Percentiles rank a stretch among this genome's conserved stretches.
Evolutionary conservation across 2,888 invertebrate species (phyloP).

Genomic region (Rhagophthalmus giganteus): DNA sequence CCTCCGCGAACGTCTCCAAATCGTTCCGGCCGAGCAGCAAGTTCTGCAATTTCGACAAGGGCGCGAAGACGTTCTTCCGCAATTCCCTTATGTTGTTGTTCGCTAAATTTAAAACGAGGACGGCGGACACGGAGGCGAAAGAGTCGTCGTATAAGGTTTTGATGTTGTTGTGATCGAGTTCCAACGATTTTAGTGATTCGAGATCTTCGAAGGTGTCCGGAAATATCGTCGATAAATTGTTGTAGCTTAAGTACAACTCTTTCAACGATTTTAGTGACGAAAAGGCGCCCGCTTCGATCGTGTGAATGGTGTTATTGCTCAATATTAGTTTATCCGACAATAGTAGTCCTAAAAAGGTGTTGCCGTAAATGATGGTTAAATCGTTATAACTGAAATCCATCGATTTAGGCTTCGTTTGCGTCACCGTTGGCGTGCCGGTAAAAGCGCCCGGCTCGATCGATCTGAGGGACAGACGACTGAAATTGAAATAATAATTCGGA

Average conservation of each 20-base stretch:
- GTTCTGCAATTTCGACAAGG: not conserved
- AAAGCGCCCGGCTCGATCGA: slow-evolving; percentile 1
- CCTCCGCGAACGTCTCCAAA: not conserved
- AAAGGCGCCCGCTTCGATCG: not conserved
- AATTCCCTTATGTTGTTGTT: not conserved
- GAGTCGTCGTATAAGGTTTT: not conserved
- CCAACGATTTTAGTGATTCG: not conserved
- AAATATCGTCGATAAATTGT: not conserved
- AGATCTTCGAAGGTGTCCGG: slow-evolving; percentile 1
- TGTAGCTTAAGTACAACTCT: not conserved
- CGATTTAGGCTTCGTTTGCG: too few relatives aligned
- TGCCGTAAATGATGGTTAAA: not conserved
- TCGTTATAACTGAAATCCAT: not conserved
- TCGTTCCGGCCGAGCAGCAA: not conserved
- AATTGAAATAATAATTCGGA: too few relatives aligned
- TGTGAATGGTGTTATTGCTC: not conserved
- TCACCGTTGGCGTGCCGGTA: too few relatives aligned
- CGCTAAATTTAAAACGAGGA: not conserved
- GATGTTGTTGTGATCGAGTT: not conserved
- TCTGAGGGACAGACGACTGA: not conserved
- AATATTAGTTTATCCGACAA: not conserved
- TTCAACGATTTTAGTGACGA: not conserved
- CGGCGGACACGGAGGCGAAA: not conserved
- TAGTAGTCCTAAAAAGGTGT: not conserved
- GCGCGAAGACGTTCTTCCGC: not conserved